These are phyloP conservation scores for Pyxicephalus adspersus DNA, from an alignment of 2,113 vertebrate genomes.

Conservation along the genomic window DNA sequence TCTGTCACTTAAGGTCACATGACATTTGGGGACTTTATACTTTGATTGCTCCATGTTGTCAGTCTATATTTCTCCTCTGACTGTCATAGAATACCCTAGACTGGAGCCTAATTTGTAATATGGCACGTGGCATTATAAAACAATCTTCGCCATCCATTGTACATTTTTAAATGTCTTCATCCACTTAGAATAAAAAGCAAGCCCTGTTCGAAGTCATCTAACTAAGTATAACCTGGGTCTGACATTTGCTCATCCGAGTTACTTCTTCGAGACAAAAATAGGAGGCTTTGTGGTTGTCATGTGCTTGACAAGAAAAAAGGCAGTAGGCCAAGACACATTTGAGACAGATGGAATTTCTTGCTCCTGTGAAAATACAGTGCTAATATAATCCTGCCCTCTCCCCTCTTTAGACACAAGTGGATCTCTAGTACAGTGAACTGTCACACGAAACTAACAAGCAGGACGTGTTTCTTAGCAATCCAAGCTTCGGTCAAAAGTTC, in stretches of 20 bases:
- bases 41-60: slow-evolving; percentile 50
- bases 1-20: slow-evolving; percentile 48
- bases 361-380: slow-evolving; percentile 78
- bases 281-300: slow-evolving; percentile 78
- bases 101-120: slow-evolving; percentile 62
- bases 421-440: slow-evolving; percentile 75
- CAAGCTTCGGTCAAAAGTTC: slow-evolving; percentile 75
- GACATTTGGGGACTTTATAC: slow-evolving; percentile 40
- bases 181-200: slow-evolving; percentile 72
- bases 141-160: slow-evolving; percentile 59
- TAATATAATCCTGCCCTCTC: slow-evolving; percentile 76
- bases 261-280: slow-evolving; percentile 82
- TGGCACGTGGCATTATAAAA: slow-evolving; percentile 64
- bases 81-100: slow-evolving; percentile 62
- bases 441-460: slow-evolving; percentile 80
- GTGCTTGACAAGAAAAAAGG: slow-evolving; percentile 77
- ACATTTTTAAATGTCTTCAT: slow-evolving; percentile 68
- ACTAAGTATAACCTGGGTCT: slow-evolving; percentile 82
- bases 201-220: slow-evolving; percentile 72
- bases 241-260: slow-evolving; percentile 70
- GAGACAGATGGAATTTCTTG: slow-evolving; percentile 84
- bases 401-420: slow-evolving; percentile 73
- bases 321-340: slow-evolving; percentile 78
- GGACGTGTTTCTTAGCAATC: slow-evolving; percentile 75
- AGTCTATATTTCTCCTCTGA: slow-evolving; percentile 53